Conservation (phyloP, 2,797 vertebrate genomes). For the Intellagama lesueurii region DNA sequence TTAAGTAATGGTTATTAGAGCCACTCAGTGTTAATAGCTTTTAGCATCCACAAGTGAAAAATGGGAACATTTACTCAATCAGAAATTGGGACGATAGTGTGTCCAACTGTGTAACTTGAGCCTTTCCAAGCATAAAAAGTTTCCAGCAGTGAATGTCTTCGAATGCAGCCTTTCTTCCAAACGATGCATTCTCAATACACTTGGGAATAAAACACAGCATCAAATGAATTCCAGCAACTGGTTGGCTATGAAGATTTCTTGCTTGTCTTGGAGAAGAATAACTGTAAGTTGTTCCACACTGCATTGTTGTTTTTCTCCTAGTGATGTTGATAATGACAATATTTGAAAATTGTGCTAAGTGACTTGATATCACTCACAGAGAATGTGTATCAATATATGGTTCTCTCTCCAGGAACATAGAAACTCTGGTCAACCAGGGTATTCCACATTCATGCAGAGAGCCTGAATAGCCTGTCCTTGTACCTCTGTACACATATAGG, state of each 20-base stretch:
- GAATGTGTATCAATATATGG: too few relatives aligned
- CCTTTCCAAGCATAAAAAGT: neutral
- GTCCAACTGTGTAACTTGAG: neutral
- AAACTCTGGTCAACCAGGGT: neutral
- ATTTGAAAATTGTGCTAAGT: too few relatives aligned
- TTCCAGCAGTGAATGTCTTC: neutral
- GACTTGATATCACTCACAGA: too few relatives aligned
- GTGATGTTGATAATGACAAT: neutral
- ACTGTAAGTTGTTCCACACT: neutral
- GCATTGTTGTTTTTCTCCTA: neutral
- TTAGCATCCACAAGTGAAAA: constrained; percentile 11
- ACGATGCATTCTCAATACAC: neutral
- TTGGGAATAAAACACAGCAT: neutral
- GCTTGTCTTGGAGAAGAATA: neutral
- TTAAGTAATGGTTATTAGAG: constrained; percentile 36
- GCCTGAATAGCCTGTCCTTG: neutral
- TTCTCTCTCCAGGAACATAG: too few relatives aligned
- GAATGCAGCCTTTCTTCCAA: neutral
- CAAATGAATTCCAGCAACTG: neutral
- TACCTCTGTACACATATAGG: neutral
- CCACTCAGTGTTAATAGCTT: neutral
- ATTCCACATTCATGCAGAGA: neutral
- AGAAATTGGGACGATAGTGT: neutral
- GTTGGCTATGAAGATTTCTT: neutral
- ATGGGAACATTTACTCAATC: neutral